A percentile compares a stretch with the other conserved stretches of the same genome.
phyloP scores from a whole-genome alignment of 1,140 invertebrate genomes.

The Caerostris extrusa region DNA sequence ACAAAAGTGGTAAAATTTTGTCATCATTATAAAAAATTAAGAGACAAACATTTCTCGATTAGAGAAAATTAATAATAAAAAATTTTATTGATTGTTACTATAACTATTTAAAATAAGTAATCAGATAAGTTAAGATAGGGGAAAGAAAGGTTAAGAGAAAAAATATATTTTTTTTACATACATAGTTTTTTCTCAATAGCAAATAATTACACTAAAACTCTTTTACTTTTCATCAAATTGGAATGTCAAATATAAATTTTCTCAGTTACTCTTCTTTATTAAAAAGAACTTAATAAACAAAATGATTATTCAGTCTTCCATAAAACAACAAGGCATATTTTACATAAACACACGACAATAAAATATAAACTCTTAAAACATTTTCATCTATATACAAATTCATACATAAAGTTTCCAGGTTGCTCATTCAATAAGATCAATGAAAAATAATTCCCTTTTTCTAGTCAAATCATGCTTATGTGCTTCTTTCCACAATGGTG shows the following conservation, averaged over 20 bases:
- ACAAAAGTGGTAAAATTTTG: no score
- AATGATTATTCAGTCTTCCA: neutral
- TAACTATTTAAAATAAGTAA: neutral
- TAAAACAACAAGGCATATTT: slow-evolving; percentile 64
- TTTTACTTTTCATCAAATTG: neutral
- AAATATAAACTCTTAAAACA: slow-evolving; percentile 72
- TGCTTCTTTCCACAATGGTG: neutral
- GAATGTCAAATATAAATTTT: slow-evolving; percentile 50
- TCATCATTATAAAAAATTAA: no score
- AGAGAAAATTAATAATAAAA: no score
- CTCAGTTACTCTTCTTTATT: neutral
- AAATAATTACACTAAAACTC: neutral
- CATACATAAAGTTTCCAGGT: slow-evolving; percentile 63
- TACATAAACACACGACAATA: slow-evolving; percentile 72
- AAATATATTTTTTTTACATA: neutral
- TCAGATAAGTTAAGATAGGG: neutral
- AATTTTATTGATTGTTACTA: no score
- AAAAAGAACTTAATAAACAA: neutral
- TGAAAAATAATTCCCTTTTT: neutral
- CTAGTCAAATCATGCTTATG: neutral
- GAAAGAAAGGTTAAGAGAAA: neutral
- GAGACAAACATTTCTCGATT: no score
- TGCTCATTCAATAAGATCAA: neutral
- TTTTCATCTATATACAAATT: slow-evolving; percentile 64
- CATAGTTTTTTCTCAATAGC: neutral